These are phyloP conservation scores for Trachelus tabidus DNA, from an alignment of 2,888 invertebrate species.

Conservation along the genomic window DNA sequence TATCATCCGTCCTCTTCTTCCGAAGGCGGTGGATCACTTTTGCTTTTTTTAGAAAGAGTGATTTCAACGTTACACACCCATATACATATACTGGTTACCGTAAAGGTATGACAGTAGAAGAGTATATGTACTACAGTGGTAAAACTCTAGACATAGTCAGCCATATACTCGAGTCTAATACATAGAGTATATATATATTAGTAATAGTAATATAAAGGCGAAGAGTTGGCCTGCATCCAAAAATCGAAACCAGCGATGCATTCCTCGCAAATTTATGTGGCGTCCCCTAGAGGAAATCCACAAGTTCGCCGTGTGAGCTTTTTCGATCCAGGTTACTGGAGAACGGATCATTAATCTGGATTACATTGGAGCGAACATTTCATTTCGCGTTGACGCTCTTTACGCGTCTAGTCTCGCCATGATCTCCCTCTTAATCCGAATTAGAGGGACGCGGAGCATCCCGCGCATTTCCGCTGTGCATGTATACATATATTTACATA, in stretches of 20 bases:
- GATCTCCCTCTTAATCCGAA: background rate
- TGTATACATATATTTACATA: background rate
- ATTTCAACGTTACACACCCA: background rate
- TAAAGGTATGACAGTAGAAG: background rate
- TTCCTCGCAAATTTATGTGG: background rate
- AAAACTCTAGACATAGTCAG: background rate
- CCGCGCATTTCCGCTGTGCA: background rate
- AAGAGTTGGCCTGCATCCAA: conserved; percentile 23
- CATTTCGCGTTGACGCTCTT: conserved; percentile 10
- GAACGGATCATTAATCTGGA: conserved; percentile 29
- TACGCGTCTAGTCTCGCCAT: background rate
- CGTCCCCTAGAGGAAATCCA: background rate
- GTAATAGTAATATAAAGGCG: background rate
- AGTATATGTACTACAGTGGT: background rate
- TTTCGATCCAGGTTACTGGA: conserved; percentile 25
- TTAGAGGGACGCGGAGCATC: background rate
- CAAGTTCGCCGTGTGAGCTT: conserved; percentile 2
- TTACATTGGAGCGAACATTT: conserved; percentile 28
- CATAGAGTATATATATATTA: background rate
- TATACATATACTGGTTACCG: background rate
- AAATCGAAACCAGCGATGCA: conserved; percentile 13
- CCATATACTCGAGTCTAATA: background rate
- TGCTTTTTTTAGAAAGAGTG: background rate
- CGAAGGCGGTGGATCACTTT: background rate
- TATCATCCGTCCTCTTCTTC: background rate